Evolutionary conservation across 2,888 invertebrate genomes (phyloP), one percentile per base, ranked within the genome.

Genomic region (Scaptomyza polygonia): DNA sequence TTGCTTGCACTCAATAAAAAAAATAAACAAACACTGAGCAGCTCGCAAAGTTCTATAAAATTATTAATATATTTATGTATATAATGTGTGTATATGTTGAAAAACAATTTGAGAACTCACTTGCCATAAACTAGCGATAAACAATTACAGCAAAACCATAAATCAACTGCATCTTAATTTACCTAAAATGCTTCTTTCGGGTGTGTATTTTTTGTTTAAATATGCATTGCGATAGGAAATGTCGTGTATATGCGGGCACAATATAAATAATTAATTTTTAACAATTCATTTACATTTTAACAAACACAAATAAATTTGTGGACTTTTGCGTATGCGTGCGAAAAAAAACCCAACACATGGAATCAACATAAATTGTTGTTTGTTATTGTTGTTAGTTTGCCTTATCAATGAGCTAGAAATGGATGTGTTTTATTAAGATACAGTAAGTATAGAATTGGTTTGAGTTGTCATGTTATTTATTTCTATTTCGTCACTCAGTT

Each of bases 401-500:
- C 72, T 69, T 79, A 78, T 72, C 62, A 79, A 79, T 78, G 65
- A 67, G 54, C 68, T 75, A 72, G 36, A 67, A 72, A 34, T 67
- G 73, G 61, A 63, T 79, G 64, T 71, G 62, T 29, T 55, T 63
- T 16, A 53, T 59, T 59, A 52, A 56, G 70, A 67, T 69, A 78
- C 74, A 77, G 32, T 73, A 73, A 73, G 52, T 56, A 73, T 73
- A 53, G 34, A 58, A 53, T 54, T 39, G n/a, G 29, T 34, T 40
- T 51, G 40, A 39, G n/a, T 51, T 70, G 21, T 11, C n/a, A n/a
- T 53, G 25, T 42, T 45, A 45, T 51, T 47, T 45, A 43, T 64
- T 40, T 39, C 44, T 53, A 52, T 44, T 63, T 14, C 21, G 34
- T n/a, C 64, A 34, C 65, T 76, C 71, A 89, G 79, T 90, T 90